Percentiles rank a stretch among this genome's conserved stretches.
phyloP scores from a whole-genome alignment of 1,140 invertebrate species.

The Drosophila funebris region DNA sequence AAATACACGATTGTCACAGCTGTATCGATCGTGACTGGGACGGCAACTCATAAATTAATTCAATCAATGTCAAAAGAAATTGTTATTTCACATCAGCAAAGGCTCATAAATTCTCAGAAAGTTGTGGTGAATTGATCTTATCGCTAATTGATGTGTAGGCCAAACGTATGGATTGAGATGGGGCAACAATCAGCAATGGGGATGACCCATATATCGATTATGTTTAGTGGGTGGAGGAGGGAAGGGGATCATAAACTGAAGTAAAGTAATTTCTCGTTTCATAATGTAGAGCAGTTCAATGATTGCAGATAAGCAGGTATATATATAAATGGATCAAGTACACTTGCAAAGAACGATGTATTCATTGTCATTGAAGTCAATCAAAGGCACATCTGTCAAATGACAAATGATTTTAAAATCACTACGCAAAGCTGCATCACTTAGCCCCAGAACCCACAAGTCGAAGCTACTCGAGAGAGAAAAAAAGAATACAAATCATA shows the following conservation, averaged over 20 bases:
- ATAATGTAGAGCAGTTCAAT: constrained; percentile 19
- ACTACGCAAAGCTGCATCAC: constrained; percentile 47
- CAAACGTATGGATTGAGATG: constrained; percentile 14
- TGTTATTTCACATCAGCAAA: constrained; percentile 50
- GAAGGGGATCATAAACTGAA: constrained; percentile 51
- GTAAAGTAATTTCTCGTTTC: constrained; percentile 39
- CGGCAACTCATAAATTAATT: constrained; percentile 65
- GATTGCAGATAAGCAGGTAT: constrained; percentile 24
- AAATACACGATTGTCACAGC: constrained; percentile 45
- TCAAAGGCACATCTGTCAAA: constrained; percentile 78
- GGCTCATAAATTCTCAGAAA: constrained; percentile 16
- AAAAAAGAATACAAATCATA: neutral
- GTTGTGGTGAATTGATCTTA: constrained; percentile 49
- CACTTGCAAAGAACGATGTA: constrained; percentile 11
- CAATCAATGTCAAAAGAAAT: constrained; percentile 72
- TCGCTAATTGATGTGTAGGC: constrained; percentile 68
- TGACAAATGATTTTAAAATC: constrained; percentile 83
- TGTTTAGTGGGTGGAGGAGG: too few relatives aligned
- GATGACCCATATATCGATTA: constrained; percentile 50
- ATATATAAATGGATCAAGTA: neutral
- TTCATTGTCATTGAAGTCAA: constrained; percentile 66
- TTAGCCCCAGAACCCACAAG: constrained; percentile 24
- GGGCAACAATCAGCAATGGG: neutral
- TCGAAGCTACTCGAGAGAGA: constrained; percentile 15
- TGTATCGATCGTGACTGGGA: constrained; percentile 21